Base-by-base conservation (phyloP, 2,797 vertebrate species). In the Premnoplex brunnescens region DNA sequence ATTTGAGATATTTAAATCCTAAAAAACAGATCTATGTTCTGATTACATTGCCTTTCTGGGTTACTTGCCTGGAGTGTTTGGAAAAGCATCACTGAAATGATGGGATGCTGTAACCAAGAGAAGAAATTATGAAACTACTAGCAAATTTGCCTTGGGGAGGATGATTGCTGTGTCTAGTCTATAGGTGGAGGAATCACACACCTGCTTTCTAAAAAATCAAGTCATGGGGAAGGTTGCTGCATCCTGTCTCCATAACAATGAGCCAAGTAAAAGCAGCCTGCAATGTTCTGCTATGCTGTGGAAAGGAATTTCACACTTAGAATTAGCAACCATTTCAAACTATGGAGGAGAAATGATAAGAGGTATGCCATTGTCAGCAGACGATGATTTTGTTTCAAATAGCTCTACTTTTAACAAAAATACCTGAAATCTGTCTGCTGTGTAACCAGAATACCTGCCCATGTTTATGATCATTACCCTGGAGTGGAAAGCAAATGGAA, bases 111-210 rank as follows among this genome's bases (percentile, higher is more conserved):
- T 51, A 58, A 74, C 17, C 19, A 77, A 81, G 85, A 60, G 9
- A 34, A 82, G 37, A 34, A 48, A 37, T 62, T 58, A 67, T 0
- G 0, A 32, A 64, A 55, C 0, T 3, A 32, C 24, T 64, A 23
- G 28, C 69, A 67, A 49, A 77, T 75, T 71, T 93, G 2, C 22
- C 6, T 17, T 43, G n/a, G 10, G 12, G 3, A 1, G 4, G 4
- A 17, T 21, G 49, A 7, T 43, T 1, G 1, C 14, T 60, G 15
- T 2, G 1, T 72, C 62, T 66, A 30, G 13, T 26, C 49, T 74
- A 49, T 30, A 60, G 48, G 18, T 54, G n/a, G 21, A 63, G 26
- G 48, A 69, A 90, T 16, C 26, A 24, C 32, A 54, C 11, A 75
- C 26, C 19, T 66, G 28, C 28, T 62, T 82, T 85, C 46, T 71